Evolutionary conservation across 2,797 vertebrate species (phyloP), one percentile per base, ranked within the genome.

Genomic region (Vespertilio murinus): DNA sequence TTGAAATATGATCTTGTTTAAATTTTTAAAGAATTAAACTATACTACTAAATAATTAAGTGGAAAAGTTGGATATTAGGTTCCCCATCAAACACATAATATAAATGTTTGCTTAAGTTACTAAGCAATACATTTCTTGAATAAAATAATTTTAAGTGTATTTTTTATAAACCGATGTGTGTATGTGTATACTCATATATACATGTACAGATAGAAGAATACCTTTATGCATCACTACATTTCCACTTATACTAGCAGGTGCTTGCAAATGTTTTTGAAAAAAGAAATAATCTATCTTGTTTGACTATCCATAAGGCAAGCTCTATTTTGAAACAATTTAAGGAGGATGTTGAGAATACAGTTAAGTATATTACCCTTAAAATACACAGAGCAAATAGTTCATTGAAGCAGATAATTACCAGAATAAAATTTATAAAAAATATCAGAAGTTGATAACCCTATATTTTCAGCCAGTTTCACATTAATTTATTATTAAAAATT

Each of bases 321-420:
- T 11, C 25, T 93, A 84, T 89, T 54, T 81, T 91, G 49, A 88
- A 92, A 52, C 13, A 94, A 47, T 56, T 80, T 92, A 83, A 88
- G 47, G 12, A 92, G 13, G 22, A 70, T 17, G 49, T 91, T 40
- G n/a, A 89, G 70, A 88, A 74, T 30, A 87, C 12, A 81, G 6
- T 30, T 84, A 77, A 88, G 2, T 25, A 38, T 79, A 47, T 89
- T 65, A 88, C 14, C 11, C 30, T 87, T 94, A 70, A 3, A 45
- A 5, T 42, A 81, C 7, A 73, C 6, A 30, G 77, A 92, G 65
- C 33, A 61, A 81, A 77, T 38, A 75, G 6, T 79, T 87, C 45
- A 73, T 1, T 77, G 65, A 89, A 28, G 33, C 28, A 91, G 33
- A 40, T 49, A 85, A 82, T 70, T 45, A 47, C 33, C n/a, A 85